Percentiles rank a stretch among this genome's conserved stretches.
These are phyloP conservation scores for Okamejei kenojei DNA, from an alignment of 2,797 vertebrate species.

Conservation along the genomic window DNA sequence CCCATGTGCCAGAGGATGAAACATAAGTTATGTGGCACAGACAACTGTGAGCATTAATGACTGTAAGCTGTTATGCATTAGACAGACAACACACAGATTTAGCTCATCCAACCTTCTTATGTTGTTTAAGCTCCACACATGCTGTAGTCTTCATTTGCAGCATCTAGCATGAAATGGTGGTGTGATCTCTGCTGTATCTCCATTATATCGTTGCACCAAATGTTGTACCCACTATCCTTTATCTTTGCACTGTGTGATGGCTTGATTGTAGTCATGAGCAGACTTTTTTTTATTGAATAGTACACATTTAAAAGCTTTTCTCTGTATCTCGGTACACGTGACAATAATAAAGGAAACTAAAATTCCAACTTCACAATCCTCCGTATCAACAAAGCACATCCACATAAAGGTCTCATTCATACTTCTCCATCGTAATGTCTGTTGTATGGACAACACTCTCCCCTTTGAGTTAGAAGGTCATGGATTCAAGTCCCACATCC, in stretches of 20 bases:
- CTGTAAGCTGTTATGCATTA: neutral
- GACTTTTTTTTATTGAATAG: no score
- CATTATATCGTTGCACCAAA: no score
- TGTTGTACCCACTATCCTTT: no score
- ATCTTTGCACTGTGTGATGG: no score
- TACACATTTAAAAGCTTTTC: no score
- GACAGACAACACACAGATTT: neutral
- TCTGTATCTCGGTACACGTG: no score
- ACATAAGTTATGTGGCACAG: neutral
- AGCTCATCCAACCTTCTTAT: neutral
- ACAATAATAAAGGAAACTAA: no score
- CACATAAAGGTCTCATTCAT: neutral
- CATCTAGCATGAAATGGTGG: neutral
- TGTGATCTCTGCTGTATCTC: neutral
- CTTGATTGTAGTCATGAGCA: no score
- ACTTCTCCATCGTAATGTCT: no score
- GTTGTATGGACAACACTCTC: neutral
- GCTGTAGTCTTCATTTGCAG: neutral
- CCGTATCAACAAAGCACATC: neutral
- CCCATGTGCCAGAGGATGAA: neutral
- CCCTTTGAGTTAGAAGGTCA: neutral
- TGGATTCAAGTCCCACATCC: no score
- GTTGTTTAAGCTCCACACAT: neutral
- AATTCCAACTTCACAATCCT: neutral
- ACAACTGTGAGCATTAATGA: conserved; percentile 19